A percentile compares a stretch with the other conserved stretches of the same genome.
Conservation (phyloP, 1,140 invertebrate species). For the Choristoneura fumiferana region DNA sequence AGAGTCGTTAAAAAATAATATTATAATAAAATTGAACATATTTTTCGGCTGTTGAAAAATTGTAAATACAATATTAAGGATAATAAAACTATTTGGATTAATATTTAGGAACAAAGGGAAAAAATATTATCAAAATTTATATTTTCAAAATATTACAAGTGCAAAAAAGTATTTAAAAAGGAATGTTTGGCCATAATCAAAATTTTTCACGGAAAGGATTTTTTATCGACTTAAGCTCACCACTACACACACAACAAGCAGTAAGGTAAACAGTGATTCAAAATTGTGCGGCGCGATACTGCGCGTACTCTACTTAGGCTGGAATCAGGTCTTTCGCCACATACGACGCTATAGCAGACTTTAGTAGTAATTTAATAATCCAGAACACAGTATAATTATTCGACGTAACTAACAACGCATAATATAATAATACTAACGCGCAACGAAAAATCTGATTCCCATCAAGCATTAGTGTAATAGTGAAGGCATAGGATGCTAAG, state of each 20-base stretch:
- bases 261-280: slow-evolving; percentile 69
- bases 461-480: slow-evolving; percentile 73
- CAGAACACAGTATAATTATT: slow-evolving; percentile 3
- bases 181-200: slow-evolving; percentile 75
- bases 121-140: slow-evolving; percentile 79
- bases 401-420: neutral
- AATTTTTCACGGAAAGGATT: slow-evolving; percentile 60
- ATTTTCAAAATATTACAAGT: slow-evolving; percentile 78
- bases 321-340: slow-evolving; percentile 61
- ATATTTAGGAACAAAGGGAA: slow-evolving; percentile 76
- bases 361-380: slow-evolving; percentile 18
- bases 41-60: slow-evolving; percentile 78
- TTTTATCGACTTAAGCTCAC: slow-evolving; percentile 73
- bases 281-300: slow-evolving; percentile 67
- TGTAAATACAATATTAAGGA: slow-evolving; percentile 78
- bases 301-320: slow-evolving; percentile 49
- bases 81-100: slow-evolving; percentile 78
- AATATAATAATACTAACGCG: neutral
- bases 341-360: slow-evolving; percentile 11
- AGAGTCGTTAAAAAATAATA: slow-evolving; percentile 78
- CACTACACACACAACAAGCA: slow-evolving; percentile 65
- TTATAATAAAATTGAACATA: slow-evolving; percentile 76
- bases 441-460: slow-evolving; percentile 61
- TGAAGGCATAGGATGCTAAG: slow-evolving; percentile 67
- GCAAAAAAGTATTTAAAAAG: slow-evolving; percentile 75